Conservation (phyloP, 2,888 invertebrate genomes). For the Neria commutata region DNA sequence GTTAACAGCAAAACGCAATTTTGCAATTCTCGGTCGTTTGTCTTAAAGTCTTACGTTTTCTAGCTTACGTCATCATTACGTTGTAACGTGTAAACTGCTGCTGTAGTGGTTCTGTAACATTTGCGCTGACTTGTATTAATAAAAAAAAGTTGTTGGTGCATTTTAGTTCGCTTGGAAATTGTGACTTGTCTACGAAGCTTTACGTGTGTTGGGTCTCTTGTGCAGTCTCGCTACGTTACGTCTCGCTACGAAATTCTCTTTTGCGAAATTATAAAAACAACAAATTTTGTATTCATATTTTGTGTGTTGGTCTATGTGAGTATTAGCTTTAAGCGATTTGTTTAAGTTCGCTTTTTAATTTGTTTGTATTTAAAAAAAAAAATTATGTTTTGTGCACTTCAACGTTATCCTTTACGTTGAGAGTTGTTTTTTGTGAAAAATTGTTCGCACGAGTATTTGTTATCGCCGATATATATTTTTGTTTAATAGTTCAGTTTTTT, state of each 20-base stretch:
- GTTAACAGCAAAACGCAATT: background rate
- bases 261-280: conserved; percentile 16
- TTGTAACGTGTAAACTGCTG: background rate
- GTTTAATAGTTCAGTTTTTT: too few species aligned
- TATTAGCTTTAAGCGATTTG: conserved; percentile 29
- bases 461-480: too few species aligned
- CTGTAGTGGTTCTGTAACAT: background rate
- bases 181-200: background rate
- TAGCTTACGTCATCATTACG: conserved; percentile 22
- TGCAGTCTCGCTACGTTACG: background rate
- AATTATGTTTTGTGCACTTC: conserved; percentile 6
- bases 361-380: conserved; percentile 11
- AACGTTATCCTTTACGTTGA: background rate
- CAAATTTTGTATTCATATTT: conserved; percentile 30
- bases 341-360: conserved; percentile 1
- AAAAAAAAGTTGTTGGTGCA: too few species aligned
- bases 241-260: background rate
- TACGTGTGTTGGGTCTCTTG: background rate
- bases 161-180: too few species aligned
- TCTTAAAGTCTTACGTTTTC: conserved; percentile 25
- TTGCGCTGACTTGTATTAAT: background rate
- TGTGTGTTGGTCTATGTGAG: conserved; percentile 45
- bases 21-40: background rate
- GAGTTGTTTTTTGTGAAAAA: too few species aligned
- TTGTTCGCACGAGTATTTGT: too few species aligned